Evolutionary conservation across 37 sponge, comb jelly and placozoan species (phyloP), one percentile per base, ranked within the genome.

Genomic region (Cliona cf. orientalis): DNA sequence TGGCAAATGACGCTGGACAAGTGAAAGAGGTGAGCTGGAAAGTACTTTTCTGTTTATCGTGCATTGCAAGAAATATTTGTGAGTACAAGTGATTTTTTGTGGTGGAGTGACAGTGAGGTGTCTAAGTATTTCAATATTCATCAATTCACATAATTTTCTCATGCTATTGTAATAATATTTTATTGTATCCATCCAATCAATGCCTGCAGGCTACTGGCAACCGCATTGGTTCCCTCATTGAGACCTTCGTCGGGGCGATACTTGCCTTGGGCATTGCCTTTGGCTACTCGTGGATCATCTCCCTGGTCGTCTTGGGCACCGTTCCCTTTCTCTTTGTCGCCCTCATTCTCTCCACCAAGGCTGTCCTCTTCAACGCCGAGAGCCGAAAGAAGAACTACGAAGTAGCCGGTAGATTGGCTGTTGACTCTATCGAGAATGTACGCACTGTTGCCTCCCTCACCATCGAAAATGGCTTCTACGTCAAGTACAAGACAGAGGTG

Each of bases 1-100:
- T 96, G 35, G 69, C 97, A 23, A 46, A 53, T 35, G 97, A 96
- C 74, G 94, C 94, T 17, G 84, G 77, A 0, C 91, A 84, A 32
- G 91, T 96, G 6, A 82, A 96, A 56, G 97, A 94, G 46, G 94
- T 88, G 32, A 87, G 87, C n/a, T n/a, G n/a, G n/a, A n/a, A n/a
- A n/a, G n/a, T n/a, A n/a, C n/a, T n/a, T n/a, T n/a, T n/a, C n/a
- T n/a, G n/a, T n/a, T n/a, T n/a, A n/a, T n/a, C n/a, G n/a, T n/a
- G n/a, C n/a, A n/a, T n/a, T n/a, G n/a, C n/a, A n/a, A n/a, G n/a
- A n/a, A n/a, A n/a, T n/a, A n/a, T n/a, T n/a, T n/a, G n/a, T n/a
- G n/a, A n/a, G n/a, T n/a, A n/a, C n/a, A n/a, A n/a, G n/a, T n/a
- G n/a, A n/a, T n/a, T n/a, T n/a, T n/a, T n/a, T n/a, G n/a, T n/a